Percentiles rank a stretch among this genome's conserved stretches.
Conservation (phyloP, 92 coral and sea anemone species). For the Siderastrea siderea region DNA sequence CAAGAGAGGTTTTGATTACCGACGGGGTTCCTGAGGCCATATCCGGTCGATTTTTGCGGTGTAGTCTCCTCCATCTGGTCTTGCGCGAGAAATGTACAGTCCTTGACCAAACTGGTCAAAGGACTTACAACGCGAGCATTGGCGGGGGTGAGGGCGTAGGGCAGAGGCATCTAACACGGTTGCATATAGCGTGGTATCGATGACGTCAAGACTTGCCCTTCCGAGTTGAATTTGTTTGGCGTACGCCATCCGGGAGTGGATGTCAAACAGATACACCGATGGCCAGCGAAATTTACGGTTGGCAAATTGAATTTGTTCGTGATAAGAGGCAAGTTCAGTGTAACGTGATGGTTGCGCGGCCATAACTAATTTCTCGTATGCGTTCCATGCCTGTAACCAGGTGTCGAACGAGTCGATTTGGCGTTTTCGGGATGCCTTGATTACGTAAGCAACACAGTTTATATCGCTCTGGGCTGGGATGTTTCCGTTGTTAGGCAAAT, state of each 20-base stretch:
- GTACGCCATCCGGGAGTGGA: neutral
- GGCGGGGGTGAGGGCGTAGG: too few species aligned
- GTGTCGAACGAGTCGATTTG: conserved; percentile 33
- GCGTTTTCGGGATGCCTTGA: neutral
- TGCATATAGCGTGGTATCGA: conserved; percentile 23
- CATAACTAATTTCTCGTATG: conserved; percentile 12
- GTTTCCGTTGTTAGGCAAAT: too few species aligned
- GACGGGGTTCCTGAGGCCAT: too few species aligned
- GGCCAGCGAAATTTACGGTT: conserved; percentile 35
- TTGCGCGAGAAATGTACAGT: too few species aligned
- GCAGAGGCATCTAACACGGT: conserved; percentile 23
- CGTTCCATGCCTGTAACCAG: conserved; percentile 43
- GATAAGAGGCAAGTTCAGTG: conserved; percentile 19
- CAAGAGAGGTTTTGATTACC: too few species aligned
- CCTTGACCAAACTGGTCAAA: too few species aligned
- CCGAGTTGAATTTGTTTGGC: conserved; percentile 7
- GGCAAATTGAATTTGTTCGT: conserved; percentile 19
- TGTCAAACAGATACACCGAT: conserved; percentile 28
- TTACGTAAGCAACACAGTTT: neutral
- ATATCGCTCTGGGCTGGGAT: too few species aligned
- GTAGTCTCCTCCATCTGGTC: too few species aligned
- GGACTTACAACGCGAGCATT: too few species aligned
- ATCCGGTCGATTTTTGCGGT: too few species aligned
- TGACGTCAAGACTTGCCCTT: neutral
- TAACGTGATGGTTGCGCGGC: conserved; percentile 18